These are phyloP conservation scores for Drosophila sturtevanti DNA, from an alignment of 1,140 invertebrate species.

Conservation along the genomic window DNA sequence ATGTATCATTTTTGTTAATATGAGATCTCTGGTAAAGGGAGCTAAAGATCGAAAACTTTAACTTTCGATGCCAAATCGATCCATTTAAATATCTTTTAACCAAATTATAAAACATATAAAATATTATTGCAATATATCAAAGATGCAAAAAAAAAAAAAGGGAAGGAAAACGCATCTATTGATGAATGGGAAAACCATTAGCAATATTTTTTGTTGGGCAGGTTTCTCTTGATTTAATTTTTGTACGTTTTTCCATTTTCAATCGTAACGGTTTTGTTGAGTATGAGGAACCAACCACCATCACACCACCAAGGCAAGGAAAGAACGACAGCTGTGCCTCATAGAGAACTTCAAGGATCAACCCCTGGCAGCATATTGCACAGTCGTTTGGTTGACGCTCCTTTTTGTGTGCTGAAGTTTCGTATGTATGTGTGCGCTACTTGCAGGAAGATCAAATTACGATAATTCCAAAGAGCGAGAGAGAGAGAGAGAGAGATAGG, in stretches of 20 bases:
- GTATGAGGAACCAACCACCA: background rate
- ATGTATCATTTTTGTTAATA: too few relatives aligned
- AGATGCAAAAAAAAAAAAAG: too few relatives aligned
- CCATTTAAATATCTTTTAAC: too few relatives aligned
- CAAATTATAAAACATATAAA: too few relatives aligned
- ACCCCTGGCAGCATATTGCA: constrained; percentile 2
- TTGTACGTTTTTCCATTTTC: background rate
- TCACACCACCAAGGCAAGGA: background rate
- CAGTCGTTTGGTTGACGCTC: background rate
- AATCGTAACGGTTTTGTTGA: constrained; percentile 5
- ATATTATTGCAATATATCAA: too few relatives aligned
- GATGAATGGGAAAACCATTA: too few relatives aligned
- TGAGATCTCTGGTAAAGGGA: too few relatives aligned
- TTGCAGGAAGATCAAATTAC: constrained; percentile 1
- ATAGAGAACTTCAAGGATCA: background rate
- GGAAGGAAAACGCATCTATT: too few relatives aligned
- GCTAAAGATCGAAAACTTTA: too few relatives aligned
- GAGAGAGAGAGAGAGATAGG: background rate
- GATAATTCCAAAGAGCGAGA: background rate
- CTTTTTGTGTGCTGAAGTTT: background rate
- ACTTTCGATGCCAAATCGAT: too few relatives aligned
- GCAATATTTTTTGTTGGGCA: background rate
- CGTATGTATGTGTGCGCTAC: background rate
- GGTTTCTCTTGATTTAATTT: constrained; percentile 7
- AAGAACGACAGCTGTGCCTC: constrained; percentile 1